Evolutionary conservation across 2,888 invertebrate species (phyloP).

Genomic region (Ormyrus thymus): DNA sequence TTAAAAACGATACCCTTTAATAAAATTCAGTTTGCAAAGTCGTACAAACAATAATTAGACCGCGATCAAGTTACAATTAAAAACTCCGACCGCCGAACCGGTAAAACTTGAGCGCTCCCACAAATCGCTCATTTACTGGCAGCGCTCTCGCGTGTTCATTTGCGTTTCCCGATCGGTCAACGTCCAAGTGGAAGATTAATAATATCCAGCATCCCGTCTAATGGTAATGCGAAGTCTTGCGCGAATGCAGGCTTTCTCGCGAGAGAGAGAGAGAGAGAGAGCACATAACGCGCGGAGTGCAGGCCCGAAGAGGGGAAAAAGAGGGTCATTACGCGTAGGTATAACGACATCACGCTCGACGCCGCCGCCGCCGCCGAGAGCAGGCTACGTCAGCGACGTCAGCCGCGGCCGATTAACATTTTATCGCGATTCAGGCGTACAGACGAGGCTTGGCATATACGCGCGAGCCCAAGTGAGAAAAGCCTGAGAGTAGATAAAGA

Average conservation of each 20-base stretch:
- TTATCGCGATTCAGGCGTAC: slow-evolving; percentile 55
- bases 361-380: background rate
- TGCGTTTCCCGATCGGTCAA: slow-evolving; percentile 36
- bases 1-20: no score
- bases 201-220: slow-evolving; percentile 21
- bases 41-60: no score
- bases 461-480: no score
- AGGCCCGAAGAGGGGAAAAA: slow-evolving; percentile 27
- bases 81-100: no score
- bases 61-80: background rate
- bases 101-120: background rate
- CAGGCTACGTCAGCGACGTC: slow-evolving; percentile 45
- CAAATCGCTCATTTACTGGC: background rate
- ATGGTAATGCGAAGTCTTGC: slow-evolving; percentile 28
- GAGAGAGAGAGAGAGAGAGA: no score
- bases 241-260: background rate
- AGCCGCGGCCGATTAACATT: slow-evolving; percentile 58
- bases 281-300: background rate
- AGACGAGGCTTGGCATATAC: no score
- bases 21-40: no score
- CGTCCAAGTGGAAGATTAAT: slow-evolving; percentile 28
- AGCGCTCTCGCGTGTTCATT: background rate
- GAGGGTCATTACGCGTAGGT: slow-evolving; percentile 53
- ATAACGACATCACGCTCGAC: slow-evolving; percentile 41
- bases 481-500: slow-evolving; percentile 55